Evolutionary conservation across 2,113 vertebrate genomes (phyloP).

Genomic region (Passer domesticus): DNA sequence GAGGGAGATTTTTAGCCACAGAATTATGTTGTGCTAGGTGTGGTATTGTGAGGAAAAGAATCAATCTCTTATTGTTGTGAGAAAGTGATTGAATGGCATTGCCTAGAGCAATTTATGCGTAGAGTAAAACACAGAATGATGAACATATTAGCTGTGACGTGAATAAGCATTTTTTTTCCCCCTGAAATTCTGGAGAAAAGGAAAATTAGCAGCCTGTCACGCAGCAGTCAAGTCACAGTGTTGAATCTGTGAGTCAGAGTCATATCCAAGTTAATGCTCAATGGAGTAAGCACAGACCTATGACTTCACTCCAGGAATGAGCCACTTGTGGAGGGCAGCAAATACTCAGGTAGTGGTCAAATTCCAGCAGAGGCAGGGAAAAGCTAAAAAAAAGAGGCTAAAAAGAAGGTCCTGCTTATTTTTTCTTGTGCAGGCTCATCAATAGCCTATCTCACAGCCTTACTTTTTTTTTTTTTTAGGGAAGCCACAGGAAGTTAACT

Average conservation of each 20-base stretch:
- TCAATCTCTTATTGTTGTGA: background rate
- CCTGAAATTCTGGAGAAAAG: constrained; percentile 17
- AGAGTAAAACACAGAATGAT: background rate
- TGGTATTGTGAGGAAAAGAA: background rate
- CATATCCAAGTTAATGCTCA: constrained; percentile 47
- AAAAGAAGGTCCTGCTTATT: background rate
- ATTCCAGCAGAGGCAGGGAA: background rate
- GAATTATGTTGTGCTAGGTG: background rate
- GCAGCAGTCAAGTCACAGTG: constrained; percentile 52
- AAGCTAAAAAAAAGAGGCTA: background rate
- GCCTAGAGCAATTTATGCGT: background rate
- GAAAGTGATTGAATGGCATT: background rate
- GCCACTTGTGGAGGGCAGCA: background rate
- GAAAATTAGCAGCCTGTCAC: constrained; percentile 50
- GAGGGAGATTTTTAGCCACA: background rate
- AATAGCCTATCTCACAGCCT: background rate
- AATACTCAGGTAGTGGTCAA: background rate
- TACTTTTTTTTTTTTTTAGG: background rate
- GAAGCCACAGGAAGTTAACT: background rate
- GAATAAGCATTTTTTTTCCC: constrained; percentile 17
- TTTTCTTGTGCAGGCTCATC: background rate
- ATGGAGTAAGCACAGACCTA: background rate
- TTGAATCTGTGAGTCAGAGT: constrained; percentile 67
- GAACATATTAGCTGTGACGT: background rate
- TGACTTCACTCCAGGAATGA: constrained; percentile 56